Conservation (phyloP, 2,888 invertebrate genomes). For the Carterocephalus palaemon region DNA sequence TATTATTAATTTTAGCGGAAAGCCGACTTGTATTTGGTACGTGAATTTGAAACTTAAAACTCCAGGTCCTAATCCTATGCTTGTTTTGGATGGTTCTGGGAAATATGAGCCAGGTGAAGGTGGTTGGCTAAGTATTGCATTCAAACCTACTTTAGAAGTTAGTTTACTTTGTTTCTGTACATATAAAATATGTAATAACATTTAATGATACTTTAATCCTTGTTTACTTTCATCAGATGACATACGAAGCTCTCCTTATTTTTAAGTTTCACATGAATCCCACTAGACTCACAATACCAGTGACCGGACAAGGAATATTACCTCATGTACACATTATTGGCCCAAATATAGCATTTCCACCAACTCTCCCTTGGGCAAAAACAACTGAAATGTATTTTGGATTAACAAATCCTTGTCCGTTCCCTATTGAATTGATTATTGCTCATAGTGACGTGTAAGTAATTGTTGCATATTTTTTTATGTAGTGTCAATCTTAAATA, state of each 20-base stretch:
- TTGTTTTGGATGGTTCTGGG: slow-evolving; percentile 61
- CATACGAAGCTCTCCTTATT: slow-evolving; percentile 60
- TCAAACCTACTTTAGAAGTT: slow-evolving; percentile 76
- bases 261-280: slow-evolving; percentile 75
- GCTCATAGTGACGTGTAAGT: slow-evolving; percentile 82
- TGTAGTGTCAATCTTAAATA: too few species aligned
- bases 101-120: slow-evolving; percentile 71
- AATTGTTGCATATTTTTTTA: not conserved
- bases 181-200: too few species aligned
- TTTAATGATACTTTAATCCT: not conserved
- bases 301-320: slow-evolving; percentile 76
- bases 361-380: slow-evolving; percentile 81
- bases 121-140: slow-evolving; percentile 75
- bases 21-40: slow-evolving; percentile 77
- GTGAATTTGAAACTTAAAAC: slow-evolving; percentile 58
- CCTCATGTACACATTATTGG: slow-evolving; percentile 74
- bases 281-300: slow-evolving; percentile 60
- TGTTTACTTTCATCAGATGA: slow-evolving; percentile 45
- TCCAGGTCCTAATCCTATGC: slow-evolving; percentile 52
- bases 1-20: slow-evolving; percentile 64
- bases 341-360: slow-evolving; percentile 76
- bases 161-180: slow-evolving; percentile 7
- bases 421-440: slow-evolving; percentile 84
- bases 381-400: slow-evolving; percentile 79
- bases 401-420: slow-evolving; percentile 81